Conservation (phyloP, 2,113 vertebrate genomes). For the Coreoperca whiteheadi region DNA sequence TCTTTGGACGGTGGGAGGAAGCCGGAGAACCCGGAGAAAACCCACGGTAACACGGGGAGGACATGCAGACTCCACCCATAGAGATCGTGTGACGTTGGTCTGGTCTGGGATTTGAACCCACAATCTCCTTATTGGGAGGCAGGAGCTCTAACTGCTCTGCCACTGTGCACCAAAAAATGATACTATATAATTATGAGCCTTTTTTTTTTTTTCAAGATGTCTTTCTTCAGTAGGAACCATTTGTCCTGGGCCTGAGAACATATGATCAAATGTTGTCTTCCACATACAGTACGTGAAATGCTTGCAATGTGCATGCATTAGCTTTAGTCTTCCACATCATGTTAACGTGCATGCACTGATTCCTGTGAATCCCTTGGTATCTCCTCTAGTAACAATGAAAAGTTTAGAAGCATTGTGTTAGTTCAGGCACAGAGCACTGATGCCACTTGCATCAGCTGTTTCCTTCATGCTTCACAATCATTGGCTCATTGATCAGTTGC, state of each 20-base stretch:
- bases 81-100: too few relatives aligned
- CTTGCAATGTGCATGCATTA: too few relatives aligned
- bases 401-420: neutral
- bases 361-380: neutral
- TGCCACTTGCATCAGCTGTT: neutral
- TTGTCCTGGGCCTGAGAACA: neutral
- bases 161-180: too few relatives aligned
- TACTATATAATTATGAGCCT: neutral
- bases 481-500: neutral
- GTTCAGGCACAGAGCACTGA: neutral
- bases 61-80: too few relatives aligned
- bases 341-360: neutral
- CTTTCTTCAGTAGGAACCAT: neutral
- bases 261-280: neutral
- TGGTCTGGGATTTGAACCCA: too few relatives aligned
- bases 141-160: too few relatives aligned
- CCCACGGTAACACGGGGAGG: too few relatives aligned
- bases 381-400: neutral
- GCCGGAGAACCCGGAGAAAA: too few relatives aligned
- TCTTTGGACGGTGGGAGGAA: too few relatives aligned
- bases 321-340: neutral
- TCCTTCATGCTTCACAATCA: neutral
- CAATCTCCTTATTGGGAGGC: too few relatives aligned
- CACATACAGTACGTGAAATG: too few relatives aligned
- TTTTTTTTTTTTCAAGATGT: too few relatives aligned